Evolutionary conservation across 2,797 vertebrate genomes (phyloP), one percentile per base, ranked within the genome.

Genomic region (Sciaenops ocellatus): DNA sequence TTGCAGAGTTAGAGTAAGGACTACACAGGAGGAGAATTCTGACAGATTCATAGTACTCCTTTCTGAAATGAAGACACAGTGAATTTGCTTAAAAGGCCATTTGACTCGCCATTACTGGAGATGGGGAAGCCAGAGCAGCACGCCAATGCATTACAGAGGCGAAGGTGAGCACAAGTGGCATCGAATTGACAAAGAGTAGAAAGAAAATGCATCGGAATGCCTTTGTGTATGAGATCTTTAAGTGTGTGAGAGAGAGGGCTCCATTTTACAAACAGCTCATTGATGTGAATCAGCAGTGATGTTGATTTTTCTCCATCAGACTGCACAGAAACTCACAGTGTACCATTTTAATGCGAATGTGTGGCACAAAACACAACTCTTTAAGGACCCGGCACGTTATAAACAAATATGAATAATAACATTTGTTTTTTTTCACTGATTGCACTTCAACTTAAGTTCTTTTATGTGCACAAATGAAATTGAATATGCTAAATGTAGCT

Each of bases 41-140:
- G 76, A 69, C 68, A 34, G 66, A 72, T 81, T 86, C 71, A 65
- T 28, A 24, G 73, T 22, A 20, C 50, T 84, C 57, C 61, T 82
- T 88, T 91, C 76, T 48, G 64, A 92, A 91, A 90, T 72, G 59
- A 89, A 87, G 80, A 88, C 79, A 85, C 87, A 85, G 82, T 79
- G 74, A 6, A 68, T 94, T 90, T 80, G 62, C 78, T 89, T 93
- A 94, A 96, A 96, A 96, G 89, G 88, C 85, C 88, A 79, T 94
- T 95, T 94, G 94, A 94, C 93, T 93, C 79, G 65, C 69, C 85
- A 89, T 94, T 90, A 87, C 81, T 55, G 82, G 84, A 70, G 83
- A 63, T 61, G 72, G 54, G 38, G 41, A 60, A 71, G 79, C 60
- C 84, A n/a, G 51, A 87, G 84, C 90, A 20, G 89, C 90, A 87